Evolutionary conservation across 2,113 vertebrate genomes (phyloP).

Genomic region (Lethenteron camtschaticum): DNA sequence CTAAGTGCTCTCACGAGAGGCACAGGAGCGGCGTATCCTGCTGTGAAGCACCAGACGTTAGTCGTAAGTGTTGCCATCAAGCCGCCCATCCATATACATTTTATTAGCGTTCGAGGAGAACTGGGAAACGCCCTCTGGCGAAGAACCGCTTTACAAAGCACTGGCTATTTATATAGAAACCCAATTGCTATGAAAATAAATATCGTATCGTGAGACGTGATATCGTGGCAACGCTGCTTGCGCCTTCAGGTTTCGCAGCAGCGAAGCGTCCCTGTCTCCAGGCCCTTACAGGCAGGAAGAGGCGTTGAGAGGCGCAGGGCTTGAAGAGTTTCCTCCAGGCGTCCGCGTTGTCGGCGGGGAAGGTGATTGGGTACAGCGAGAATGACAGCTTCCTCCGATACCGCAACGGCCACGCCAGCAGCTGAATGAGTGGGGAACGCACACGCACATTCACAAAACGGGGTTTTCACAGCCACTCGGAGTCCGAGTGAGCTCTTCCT

Average conservation of each 20-base stretch:
- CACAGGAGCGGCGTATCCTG: no score
- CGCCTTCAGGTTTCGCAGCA: not conserved
- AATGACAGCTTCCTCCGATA: constrained; percentile 38
- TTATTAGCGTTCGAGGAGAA: not conserved
- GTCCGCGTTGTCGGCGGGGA: constrained; percentile 47
- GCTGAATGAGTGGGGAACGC: constrained; percentile 18
- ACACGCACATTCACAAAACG: no score
- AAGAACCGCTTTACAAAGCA: not conserved
- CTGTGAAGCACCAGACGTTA: no score
- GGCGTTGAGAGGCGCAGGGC: constrained; percentile 73
- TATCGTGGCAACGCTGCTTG: not conserved
- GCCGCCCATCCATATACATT: no score
- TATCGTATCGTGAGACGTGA: not conserved
- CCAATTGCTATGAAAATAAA: not conserved
- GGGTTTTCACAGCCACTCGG: no score
- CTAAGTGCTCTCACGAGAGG: no score
- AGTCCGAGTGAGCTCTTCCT: no score
- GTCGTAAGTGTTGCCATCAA: no score
- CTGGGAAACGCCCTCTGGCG: not conserved
- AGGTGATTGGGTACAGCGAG: constrained; percentile 57
- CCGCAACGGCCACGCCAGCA: constrained; percentile 39
- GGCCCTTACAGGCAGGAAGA: constrained; percentile 72
- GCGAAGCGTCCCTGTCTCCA: not conserved
- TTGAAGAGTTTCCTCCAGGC: constrained; percentile 94
- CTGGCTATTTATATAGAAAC: not conserved